phyloP scores from a whole-genome alignment of 1,140 invertebrate genomes.

The Drosophila punjabiensis region DNA sequence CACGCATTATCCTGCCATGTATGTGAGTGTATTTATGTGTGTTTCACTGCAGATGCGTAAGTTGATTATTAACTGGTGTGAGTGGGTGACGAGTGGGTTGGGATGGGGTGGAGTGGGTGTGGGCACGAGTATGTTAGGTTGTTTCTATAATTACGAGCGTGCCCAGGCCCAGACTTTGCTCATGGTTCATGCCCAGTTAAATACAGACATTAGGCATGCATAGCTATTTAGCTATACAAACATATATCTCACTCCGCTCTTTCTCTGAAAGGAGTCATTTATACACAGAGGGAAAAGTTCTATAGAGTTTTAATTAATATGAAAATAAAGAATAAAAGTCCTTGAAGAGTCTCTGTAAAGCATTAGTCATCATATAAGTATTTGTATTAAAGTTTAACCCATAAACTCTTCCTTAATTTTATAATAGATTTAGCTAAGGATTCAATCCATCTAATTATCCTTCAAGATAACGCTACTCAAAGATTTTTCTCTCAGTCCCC shows the following conservation, averaged over 20 bases:
- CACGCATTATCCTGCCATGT: constrained; percentile 23
- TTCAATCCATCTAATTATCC: background rate
- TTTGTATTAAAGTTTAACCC: too few species aligned
- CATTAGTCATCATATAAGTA: too few species aligned
- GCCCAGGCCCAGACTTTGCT: constrained; percentile 48
- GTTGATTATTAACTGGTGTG: constrained; percentile 73
- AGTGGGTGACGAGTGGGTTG: constrained; percentile 22
- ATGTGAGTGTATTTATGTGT: constrained; percentile 5
- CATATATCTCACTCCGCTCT: constrained; percentile 23
- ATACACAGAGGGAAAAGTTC: background rate
- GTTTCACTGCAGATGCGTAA: constrained; percentile 62
- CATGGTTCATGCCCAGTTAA: constrained; percentile 72
- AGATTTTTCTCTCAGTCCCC: background rate
- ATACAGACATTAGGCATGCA: constrained; percentile 81
- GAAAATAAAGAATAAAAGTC: background rate
- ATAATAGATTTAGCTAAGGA: too few species aligned
- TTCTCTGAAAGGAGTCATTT: constrained; percentile 1
- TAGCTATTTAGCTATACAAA: constrained; percentile 66
- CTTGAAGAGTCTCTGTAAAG: too few species aligned
- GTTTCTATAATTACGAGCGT: constrained; percentile 70
- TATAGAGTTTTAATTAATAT: background rate
- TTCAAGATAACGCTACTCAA: background rate
- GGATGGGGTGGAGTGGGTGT: background rate
- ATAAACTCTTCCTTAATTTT: too few species aligned
- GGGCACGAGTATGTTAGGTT: constrained; percentile 15